Evolutionary conservation across 1,140 invertebrate genomes (phyloP), one percentile per base, ranked within the genome.

Genomic region (Nasonia longicornis): DNA sequence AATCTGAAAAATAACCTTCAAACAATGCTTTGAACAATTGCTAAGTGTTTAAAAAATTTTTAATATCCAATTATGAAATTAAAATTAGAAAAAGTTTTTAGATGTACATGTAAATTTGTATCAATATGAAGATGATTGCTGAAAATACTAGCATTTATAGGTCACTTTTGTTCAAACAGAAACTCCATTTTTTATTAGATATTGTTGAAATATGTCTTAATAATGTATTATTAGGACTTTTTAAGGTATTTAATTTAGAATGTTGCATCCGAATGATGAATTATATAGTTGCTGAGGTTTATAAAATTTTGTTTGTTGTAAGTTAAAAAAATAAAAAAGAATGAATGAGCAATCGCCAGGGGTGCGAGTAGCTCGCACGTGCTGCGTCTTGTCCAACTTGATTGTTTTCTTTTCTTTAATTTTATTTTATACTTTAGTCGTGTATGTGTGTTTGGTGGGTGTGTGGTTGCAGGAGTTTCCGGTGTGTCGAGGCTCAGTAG

Each of bases 401-500:
- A 81, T 35, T 77, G 74, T 76, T 45, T 63, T 75, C 26, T 75
- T 45, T n/a, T 16, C 1, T 31, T 64, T 12, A 26, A 58, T 63
- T 35, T 31, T 70, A 63, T 81, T 81, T 63, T 76, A 70, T 76
- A 70, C 73, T 71, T 76, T 71, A 71, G 74, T 66, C 35, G 45
- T 81, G 79, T 67, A 66, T 69, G 73, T 76, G 64, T 82, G 80
- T 69, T 77, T 75, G 71, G n/a, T 26, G 75, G 52, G 64, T 82
- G 45, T 82, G 42, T 82, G 20, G 48, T 80, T 83, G n/a, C 82
- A 83, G 82, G 78, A 72, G 16, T 83, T 69, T 83, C 82, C 67
- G 82, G 82, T 66, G 82, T 83, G 1, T 80, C 72, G 3, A 77
- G 73, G 26, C n/a, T 83, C 20, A 83, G 82, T 70, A 82, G 76